Base-by-base conservation (phyloP, 2,888 invertebrate genomes). In the Silvanus unidentatus region DNA sequence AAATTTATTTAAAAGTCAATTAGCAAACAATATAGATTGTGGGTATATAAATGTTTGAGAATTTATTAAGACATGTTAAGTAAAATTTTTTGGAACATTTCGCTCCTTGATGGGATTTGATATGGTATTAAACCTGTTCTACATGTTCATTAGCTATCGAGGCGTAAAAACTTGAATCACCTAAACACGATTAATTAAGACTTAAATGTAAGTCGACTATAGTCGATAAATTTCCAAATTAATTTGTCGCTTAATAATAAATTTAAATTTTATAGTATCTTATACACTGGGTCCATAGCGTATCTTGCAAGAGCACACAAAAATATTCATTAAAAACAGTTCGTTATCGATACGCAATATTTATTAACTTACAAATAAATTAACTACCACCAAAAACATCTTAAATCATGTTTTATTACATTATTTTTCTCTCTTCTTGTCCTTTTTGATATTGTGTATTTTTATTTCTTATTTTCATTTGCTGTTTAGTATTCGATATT, bases 181-280 rank as follows among this genome's bases (percentile, higher is more conserved):
- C 47, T 41, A 48, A 48, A 43, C 43, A 44, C 48, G 51, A 48
- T 52, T 51, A 54, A 54, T 52, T 52, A 51, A 52, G 49, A 47
- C 47, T 50, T 45, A 42, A 49, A 49, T 42, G 38, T 52, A 44
- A 50, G 44, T 45, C 44, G 52, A 49, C 47, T 44, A 41, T 44
- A 41, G 16, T 38, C 52, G 46, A 53, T 55, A 55, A 55, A 53
- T 56, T 50, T 16, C 38, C 44, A 50, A 50, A 49, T 54, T 51
- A 52, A 50, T 49, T 50, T 43, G 50, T 44, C 44, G 40, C 39
- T 39, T 42, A 5, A 12, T 16, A 15, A 37, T 37, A 37, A 37
- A 37, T 37, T 37, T 12, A 37, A 12, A 37, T 37, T 37, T 37
- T 37, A 37, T 37, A 37, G 37, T n/a, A 12, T 37, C 15, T n/a